Percentiles rank a stretch among this genome's conserved stretches.
Conservation (phyloP, 2,888 invertebrate genomes). For the Caenorhabditis doughertyi region DNA sequence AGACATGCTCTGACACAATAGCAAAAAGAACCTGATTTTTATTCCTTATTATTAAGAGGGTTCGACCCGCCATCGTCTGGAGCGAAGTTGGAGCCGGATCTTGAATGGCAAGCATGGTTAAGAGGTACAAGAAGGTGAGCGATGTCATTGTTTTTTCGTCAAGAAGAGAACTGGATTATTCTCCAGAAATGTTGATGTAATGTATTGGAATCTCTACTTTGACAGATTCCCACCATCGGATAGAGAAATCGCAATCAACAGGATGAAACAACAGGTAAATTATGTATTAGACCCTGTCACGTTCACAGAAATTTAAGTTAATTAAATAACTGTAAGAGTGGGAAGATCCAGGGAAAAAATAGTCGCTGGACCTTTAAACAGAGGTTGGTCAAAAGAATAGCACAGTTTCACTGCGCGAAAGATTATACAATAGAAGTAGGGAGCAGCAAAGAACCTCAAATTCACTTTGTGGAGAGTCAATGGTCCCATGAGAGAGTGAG, state of each 20-base stretch:
- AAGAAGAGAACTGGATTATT: not conserved
- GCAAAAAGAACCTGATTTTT: too few species aligned
- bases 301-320: not conserved
- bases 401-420: too few species aligned
- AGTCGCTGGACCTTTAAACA: too few species aligned
- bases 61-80: slow-evolving; percentile 74
- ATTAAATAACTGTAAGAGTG: too few species aligned
- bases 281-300: not conserved
- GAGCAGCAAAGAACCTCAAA: too few species aligned
- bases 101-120: slow-evolving; percentile 82
- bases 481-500: too few species aligned
- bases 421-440: too few species aligned
- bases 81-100: slow-evolving; percentile 63
- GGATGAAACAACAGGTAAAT: slow-evolving; percentile 75
- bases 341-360: too few species aligned
- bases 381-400: too few species aligned
- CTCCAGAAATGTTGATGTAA: slow-evolving; percentile 47
- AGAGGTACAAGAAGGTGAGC: slow-evolving; percentile 74
- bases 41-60: slow-evolving; percentile 69
- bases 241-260: slow-evolving; percentile 77
- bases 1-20: too few species aligned
- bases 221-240: slow-evolving; percentile 80
- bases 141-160: not conserved
- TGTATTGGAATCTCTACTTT: slow-evolving; percentile 55
- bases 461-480: too few species aligned